Conservation (phyloP, 1,140 invertebrate species). For the Geopemphigus sp. region DNA sequence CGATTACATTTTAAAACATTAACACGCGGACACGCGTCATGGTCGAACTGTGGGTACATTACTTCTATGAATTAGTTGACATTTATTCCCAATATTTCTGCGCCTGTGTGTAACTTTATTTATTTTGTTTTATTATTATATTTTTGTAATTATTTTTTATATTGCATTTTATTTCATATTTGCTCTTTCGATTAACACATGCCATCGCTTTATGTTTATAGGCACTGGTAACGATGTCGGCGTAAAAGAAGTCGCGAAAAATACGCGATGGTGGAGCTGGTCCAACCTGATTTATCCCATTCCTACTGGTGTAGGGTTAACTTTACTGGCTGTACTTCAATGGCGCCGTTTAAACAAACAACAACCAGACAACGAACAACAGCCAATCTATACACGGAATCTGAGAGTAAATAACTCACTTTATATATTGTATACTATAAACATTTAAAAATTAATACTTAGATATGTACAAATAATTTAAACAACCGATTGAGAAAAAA, state of each 20-base stretch:
- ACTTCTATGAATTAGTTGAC: conserved; percentile 5
- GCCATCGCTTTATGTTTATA: background rate
- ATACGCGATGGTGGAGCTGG: conserved; percentile 51
- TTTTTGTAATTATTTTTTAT: too few species aligned
- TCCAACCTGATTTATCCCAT: conserved; percentile 52
- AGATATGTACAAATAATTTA: background rate
- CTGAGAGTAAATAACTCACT: conserved; percentile 31
- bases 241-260: conserved; percentile 27
- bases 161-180: background rate
- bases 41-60: conserved; percentile 26
- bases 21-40: conserved; percentile 38
- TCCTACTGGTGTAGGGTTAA: conserved; percentile 53
- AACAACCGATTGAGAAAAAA: background rate
- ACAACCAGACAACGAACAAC: conserved; percentile 41
- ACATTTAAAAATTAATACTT: too few species aligned
- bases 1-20: conserved; percentile 28
- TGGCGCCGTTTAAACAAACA: conserved; percentile 51
- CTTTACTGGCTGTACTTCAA: conserved; percentile 52
- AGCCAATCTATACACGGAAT: conserved; percentile 36
- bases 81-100: conserved; percentile 34
- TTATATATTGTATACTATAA: too few species aligned
- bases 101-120: conserved; percentile 40
- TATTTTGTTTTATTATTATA: background rate
- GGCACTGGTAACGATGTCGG: conserved; percentile 1
- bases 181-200: background rate